Evolutionary conservation across 2,888 invertebrate genomes (phyloP), one percentile per base, ranked within the genome.

Genomic region (Diabrotica balteata): DNA sequence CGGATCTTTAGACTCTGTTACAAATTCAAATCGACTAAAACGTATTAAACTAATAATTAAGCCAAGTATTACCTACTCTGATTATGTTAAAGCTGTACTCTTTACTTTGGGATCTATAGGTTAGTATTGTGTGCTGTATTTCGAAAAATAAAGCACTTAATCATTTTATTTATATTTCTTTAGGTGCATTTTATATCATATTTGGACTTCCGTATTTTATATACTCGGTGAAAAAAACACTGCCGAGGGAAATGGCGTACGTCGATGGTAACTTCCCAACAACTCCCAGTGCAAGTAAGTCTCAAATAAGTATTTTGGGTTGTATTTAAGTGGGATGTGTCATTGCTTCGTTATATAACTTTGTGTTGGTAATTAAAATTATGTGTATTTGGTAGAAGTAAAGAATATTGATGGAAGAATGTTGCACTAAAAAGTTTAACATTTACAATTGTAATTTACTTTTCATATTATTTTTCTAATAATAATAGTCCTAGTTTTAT

Each of bases 31-130:
- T 50, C 77, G 77, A 66, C 80, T 74, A 1, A 88, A 88, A 80
- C 77, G 73, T 43, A 78, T 89, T 17, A 78, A 76, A 7, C 84
- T 92, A 71, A 81, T 80, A 0, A 85, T 91, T 53, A 84, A 86
- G 66, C 86, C 88, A 0, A 90, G 90, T 44, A 89, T 91, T 64
- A 87, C 89, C 0, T 90, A 88, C 78, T 80, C 81, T 7, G 90
- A 93, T 79, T 94, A 92, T 78, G 78, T 90, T 11, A 82, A 87
- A 49, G 93, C 92, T 0, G 89, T 90, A 1, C 75, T 88, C 44
- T 86, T 88, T 59, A 87, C 89, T 0, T 77, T 91, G 5, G 86
- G 85, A 9, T 81, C 87, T 8, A 87, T 92, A 73, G 78, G 78
- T 76, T 62, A 61, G 72, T 69, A 22, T 57, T 32, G 32, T 32